Evolutionary conservation across 2,888 invertebrate species (phyloP).

Genomic region (Noctuana brunneofusca): DNA sequence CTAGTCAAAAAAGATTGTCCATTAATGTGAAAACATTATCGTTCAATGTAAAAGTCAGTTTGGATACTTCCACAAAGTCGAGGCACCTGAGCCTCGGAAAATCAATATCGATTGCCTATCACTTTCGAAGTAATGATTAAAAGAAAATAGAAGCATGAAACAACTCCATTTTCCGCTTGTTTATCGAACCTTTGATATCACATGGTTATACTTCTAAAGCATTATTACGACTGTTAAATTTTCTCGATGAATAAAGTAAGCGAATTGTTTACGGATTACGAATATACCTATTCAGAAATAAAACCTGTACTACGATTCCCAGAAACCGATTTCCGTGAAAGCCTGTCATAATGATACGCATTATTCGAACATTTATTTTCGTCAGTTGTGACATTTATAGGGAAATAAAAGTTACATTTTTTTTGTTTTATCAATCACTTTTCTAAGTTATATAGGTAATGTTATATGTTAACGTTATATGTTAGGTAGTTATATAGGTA

Average conservation of each 20-base stretch:
- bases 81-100: conserved; percentile 17
- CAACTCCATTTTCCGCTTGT: background rate
- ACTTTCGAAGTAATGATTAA: conserved; percentile 16
- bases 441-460: no score
- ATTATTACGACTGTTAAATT: background rate
- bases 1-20: background rate
- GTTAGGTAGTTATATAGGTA: no score
- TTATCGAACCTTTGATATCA: background rate
- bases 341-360: background rate
- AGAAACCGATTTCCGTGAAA: background rate
- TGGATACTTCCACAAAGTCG: conserved; percentile 6
- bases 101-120: conserved; percentile 21
- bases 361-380: conserved; percentile 2
- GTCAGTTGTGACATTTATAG: background rate
- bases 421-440: no score
- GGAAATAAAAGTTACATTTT: background rate
- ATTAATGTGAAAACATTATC: background rate
- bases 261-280: background rate
- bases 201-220: background rate
- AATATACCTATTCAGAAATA: background rate
- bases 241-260: background rate
- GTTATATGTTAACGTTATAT: no score
- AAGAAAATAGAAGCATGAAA: conserved; percentile 17
- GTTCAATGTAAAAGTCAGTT: conserved; percentile 15
- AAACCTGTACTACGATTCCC: conserved; percentile 1